These are phyloP conservation scores for Neodiprion fabricii DNA, from an alignment of 1,140 invertebrate genomes.

Conservation along the genomic window DNA sequence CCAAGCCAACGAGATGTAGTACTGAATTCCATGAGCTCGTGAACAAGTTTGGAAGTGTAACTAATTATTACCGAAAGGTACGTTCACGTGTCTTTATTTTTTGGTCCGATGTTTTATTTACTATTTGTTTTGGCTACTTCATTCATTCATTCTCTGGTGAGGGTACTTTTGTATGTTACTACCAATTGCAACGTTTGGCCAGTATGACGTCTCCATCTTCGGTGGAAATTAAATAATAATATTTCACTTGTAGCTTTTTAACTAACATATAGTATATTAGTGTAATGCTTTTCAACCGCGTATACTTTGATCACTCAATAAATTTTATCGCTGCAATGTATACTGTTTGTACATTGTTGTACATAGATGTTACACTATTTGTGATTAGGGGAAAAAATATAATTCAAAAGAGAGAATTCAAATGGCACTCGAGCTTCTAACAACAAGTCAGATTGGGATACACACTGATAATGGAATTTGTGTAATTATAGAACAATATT, in stretches of 20 bases:
- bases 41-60: slow-evolving; percentile 50
- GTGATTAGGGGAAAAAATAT: background rate
- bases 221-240: no score
- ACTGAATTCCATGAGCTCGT: slow-evolving; percentile 53
- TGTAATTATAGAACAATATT: slow-evolving; percentile 46
- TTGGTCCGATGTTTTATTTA: slow-evolving; percentile 31
- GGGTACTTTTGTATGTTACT: no score
- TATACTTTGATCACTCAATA: no score
- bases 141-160: background rate
- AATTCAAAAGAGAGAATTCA: no score
- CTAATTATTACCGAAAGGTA: slow-evolving; percentile 41
- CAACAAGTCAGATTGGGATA: background rate
- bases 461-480: background rate
- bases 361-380: background rate
- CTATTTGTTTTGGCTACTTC: slow-evolving; percentile 6
- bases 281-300: no score
- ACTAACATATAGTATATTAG: no score
- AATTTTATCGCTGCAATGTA: no score
- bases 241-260: no score
- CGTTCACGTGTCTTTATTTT: slow-evolving; percentile 31
- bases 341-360: no score
- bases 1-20: slow-evolving; percentile 53
- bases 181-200: no score
- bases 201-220: no score
- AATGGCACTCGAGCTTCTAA: slow-evolving; percentile 9